Base-by-base conservation (phyloP, 1,140 invertebrate genomes). In the Mercenaria mercenaria region DNA sequence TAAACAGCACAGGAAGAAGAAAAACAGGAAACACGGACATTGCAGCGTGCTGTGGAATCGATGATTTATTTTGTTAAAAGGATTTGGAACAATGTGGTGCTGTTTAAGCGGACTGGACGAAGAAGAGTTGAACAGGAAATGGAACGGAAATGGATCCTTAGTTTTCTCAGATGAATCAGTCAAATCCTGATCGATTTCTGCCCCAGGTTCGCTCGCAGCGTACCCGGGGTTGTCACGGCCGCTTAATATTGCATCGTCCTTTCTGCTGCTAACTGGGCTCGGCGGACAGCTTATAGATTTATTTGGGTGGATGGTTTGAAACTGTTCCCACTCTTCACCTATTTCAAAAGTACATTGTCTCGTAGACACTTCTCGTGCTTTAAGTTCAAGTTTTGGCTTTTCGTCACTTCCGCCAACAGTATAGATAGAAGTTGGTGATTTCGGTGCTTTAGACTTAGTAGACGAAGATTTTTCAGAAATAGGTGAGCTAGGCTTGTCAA, bases 1-100 rank as follows among this genome's bases (percentile, higher is more conserved):
- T 34, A 89, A n/a, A 79, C 92, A 93, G 80, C 92, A 93, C 56
- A 93, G 50, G 74, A 93, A 92, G 79, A 90, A 93, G 84, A 93
- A 91, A 79, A 93, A 92, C n/a, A 93, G 76, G 41, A 84, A 93
- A 47, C 92, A 93, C 1, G 92, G 92, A 47, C 91, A 93, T 26
- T 91, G 90, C 0, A 92, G 76, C 13, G 88, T 87, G 76, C 89
- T 88, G 80, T 93, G 92, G 52, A 91, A 91, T 15, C 85, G 56
- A n/a, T 93, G 92, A 76, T 93, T 93, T 32, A 92, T 61, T 29
- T 84, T 82, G 76, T 93, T 92, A 79, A 76, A 91, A 0, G 92
- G 92, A 67, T 93, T 93, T 32, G 91, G 89, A 1, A 90, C 32
- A n/a, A 89, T 83, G 3, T 81, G 69, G 41, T 83, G 52, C 18